These are phyloP conservation scores for Anolis carolinensis DNA, from an alignment of 2,113 vertebrate genomes.

Conservation along the genomic window DNA sequence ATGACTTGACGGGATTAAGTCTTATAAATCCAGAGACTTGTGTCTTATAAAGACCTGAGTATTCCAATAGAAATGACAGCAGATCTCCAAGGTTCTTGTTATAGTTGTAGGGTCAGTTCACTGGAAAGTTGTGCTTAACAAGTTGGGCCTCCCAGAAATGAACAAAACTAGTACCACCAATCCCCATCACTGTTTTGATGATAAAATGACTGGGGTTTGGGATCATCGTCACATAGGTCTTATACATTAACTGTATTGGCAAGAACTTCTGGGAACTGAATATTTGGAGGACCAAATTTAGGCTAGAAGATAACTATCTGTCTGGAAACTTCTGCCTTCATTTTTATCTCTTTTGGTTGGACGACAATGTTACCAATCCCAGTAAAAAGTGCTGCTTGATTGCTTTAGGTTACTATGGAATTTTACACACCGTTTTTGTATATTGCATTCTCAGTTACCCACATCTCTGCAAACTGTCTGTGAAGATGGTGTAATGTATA, in stretches of 20 bases:
- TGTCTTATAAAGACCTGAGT: background rate
- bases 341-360: background rate
- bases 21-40: background rate
- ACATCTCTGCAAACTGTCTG: background rate
- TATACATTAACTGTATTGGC: too few species aligned
- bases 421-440: background rate
- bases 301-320: too few species aligned
- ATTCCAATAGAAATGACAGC: background rate
- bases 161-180: background rate
- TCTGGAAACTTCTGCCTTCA: too few species aligned
- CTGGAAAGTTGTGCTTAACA: background rate
- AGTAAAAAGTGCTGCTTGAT: background rate
- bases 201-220: too few species aligned
- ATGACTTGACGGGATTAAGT: background rate
- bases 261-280: too few species aligned
- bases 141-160: background rate
- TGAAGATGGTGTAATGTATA: background rate
- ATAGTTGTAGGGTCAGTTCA: background rate
- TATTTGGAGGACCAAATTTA: too few species aligned
- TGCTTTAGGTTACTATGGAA: too few species aligned
- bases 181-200: background rate
- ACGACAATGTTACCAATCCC: background rate
- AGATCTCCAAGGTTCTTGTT: background rate
- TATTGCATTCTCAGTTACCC: background rate
- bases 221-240: too few species aligned